A percentile compares a stretch with the other conserved stretches of the same genome.
phyloP scores from a whole-genome alignment of 2,888 invertebrate species.

The Xestia sexstrigata region DNA sequence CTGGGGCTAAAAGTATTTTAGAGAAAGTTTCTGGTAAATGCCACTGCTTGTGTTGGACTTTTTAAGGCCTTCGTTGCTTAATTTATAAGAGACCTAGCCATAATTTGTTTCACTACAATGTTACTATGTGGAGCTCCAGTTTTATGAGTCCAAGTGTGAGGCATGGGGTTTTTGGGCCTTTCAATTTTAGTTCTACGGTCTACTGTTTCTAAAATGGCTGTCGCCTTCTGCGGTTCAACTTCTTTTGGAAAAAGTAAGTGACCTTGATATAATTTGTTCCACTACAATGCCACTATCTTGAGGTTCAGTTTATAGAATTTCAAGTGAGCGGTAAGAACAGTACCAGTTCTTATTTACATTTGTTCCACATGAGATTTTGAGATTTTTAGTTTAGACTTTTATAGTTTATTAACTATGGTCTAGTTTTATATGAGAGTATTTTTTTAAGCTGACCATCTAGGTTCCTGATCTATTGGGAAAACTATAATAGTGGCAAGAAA shows the following conservation, averaged over 20 bases:
- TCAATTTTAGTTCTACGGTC: constrained; percentile 20
- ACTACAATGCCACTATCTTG: not conserved
- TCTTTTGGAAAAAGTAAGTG: not conserved
- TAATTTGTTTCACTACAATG: not conserved
- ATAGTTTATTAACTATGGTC: not conserved
- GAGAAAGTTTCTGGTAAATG: not conserved
- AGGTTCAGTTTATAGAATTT: not conserved
- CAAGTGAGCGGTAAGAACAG: not conserved
- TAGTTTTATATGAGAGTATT: not conserved
- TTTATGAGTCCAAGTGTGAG: not conserved
- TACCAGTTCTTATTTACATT: not conserved
- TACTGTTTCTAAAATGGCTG: not conserved
- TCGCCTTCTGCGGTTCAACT: not conserved
- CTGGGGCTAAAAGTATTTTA: not conserved
- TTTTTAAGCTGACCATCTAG: not conserved
- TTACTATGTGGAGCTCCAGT: not conserved
- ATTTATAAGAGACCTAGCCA: not conserved
- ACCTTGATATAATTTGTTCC: not conserved
- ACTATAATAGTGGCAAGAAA: not conserved
- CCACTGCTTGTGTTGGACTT: not conserved
- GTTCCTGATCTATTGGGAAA: not conserved
- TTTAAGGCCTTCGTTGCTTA: not conserved
- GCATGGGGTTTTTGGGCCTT: constrained; percentile 48
- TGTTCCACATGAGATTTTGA: not conserved
- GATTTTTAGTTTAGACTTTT: no score